Base-by-base conservation (phyloP, 2,797 vertebrate genomes). In the Rhynchotus rufescens region DNA sequence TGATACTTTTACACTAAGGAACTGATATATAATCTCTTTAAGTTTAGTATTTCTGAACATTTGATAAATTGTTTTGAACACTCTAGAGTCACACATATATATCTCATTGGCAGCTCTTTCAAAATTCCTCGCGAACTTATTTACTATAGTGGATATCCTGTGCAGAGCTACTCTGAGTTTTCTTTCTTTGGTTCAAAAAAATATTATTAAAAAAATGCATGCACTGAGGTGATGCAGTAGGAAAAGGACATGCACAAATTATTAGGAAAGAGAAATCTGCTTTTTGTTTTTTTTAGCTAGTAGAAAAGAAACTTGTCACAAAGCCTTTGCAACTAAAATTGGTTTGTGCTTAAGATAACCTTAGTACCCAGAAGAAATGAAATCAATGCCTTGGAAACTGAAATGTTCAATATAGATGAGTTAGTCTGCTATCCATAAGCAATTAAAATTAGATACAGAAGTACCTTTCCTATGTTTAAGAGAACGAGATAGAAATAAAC, bases 21-120 rank as follows among this genome's bases (percentile, higher is more conserved):
- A 75, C 47, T 28, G 80, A 78, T 92, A 47, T 86, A 82, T 94
- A 97, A 95, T 91, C 72, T 96, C 84, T 92, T 93, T 80, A 89
- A 90, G 68, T 78, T 94, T 96, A 96, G 86, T 94, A 88, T 95
- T 95, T 96, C 86, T 84, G 34, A 89, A 72, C 49, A 94, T 96
- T 88, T 84, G 87, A 92, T 92, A 96, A 95, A 91, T 96, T 95
- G 95, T 95, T 96, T 95, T 95, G 74, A 94, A 91, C 38, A 77
- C 19, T 87, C 66, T 86, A 85, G 83, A 90, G 93, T 95, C 86
- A 92, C 86, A 85, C 28, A 77, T 52, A 60, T 56, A 80, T 61
- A 77, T 67, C 47, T 96, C 13, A 4, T 80, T 91, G 49, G 26
- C 5, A 23, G n/a, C 1, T 71, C 93, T 94, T 84, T 92, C 86